A percentile compares a stretch with the other conserved stretches of the same genome.
Evolutionary conservation across 2,888 invertebrate species (phyloP).

Genomic region (Caenorhabditis zanzibari): DNA sequence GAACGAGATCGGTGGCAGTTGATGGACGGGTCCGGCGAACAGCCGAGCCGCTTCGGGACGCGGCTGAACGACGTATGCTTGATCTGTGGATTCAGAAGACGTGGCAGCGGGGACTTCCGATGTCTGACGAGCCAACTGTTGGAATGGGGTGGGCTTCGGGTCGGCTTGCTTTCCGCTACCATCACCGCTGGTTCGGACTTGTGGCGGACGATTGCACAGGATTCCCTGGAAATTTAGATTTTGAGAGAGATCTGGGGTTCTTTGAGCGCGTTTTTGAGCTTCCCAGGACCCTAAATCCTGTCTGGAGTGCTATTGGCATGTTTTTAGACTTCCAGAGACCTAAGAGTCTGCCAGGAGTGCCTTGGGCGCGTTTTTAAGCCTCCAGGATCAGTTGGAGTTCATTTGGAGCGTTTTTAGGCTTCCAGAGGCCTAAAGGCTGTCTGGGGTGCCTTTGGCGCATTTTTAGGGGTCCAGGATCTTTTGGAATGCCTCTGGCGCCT

Average conservation of each 20-base stretch:
- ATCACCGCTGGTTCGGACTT: conserved; percentile 11
- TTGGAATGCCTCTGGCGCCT: no score
- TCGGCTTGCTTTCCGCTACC: no score
- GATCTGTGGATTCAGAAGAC: neutral
- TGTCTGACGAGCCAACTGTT: conserved; percentile 43
- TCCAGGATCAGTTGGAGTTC: no score
- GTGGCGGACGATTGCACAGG: conserved; percentile 32
- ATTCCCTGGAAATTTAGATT: conserved; percentile 47
- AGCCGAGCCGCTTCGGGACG: conserved; percentile 65
- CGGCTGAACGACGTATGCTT: conserved; percentile 49
- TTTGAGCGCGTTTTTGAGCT: neutral
- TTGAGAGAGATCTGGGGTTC: neutral
- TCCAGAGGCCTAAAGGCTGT: no score
- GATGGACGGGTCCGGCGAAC: conserved; percentile 74
- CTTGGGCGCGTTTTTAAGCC: no score
- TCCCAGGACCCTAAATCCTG: no score
- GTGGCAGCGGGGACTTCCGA: neutral
- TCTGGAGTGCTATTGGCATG: no score
- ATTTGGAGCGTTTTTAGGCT: no score
- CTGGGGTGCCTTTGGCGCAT: neutral
- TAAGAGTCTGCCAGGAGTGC: no score
- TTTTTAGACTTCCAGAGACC: no score
- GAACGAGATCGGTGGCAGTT: conserved; percentile 76
- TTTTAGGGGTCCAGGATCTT: neutral
- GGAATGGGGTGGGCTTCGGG: conserved; percentile 64